phyloP scores from a whole-genome alignment of 1,140 invertebrate genomes.

The Trypoxylus dichotomus region DNA sequence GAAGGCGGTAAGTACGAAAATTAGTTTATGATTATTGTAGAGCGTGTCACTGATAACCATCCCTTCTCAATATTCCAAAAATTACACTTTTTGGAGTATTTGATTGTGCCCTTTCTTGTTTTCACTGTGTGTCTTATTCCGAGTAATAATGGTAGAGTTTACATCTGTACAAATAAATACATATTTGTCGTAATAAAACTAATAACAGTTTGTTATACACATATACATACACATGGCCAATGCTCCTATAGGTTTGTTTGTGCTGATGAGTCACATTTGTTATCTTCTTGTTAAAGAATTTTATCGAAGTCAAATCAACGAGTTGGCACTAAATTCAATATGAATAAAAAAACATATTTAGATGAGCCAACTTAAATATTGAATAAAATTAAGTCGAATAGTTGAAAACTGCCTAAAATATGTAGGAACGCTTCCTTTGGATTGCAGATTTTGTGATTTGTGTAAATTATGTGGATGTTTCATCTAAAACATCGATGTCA shows the following conservation, averaged over 20 bases:
- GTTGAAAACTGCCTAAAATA: too few relatives aligned
- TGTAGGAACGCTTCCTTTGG: too few relatives aligned
- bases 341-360: too few relatives aligned
- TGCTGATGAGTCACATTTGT: not conserved
- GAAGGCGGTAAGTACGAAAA: constrained; percentile 79
- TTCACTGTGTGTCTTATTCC: not conserved
- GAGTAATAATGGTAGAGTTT: not conserved
- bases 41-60: not conserved
- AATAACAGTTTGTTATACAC: not conserved
- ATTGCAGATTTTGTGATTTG: too few relatives aligned
- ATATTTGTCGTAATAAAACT: constrained; percentile 13
- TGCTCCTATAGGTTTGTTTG: not conserved
- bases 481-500: too few relatives aligned
- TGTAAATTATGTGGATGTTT: too few relatives aligned
- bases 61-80: not conserved
- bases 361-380: too few relatives aligned
- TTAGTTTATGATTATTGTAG: not conserved
- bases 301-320: not conserved
- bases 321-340: too few relatives aligned
- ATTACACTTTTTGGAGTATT: not conserved
- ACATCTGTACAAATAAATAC: not conserved
- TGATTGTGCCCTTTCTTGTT: not conserved
- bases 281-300: not conserved
- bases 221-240: not conserved
- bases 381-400: too few relatives aligned